Conservation (phyloP, 2,888 invertebrate species). For the Esperia sulphurella region DNA sequence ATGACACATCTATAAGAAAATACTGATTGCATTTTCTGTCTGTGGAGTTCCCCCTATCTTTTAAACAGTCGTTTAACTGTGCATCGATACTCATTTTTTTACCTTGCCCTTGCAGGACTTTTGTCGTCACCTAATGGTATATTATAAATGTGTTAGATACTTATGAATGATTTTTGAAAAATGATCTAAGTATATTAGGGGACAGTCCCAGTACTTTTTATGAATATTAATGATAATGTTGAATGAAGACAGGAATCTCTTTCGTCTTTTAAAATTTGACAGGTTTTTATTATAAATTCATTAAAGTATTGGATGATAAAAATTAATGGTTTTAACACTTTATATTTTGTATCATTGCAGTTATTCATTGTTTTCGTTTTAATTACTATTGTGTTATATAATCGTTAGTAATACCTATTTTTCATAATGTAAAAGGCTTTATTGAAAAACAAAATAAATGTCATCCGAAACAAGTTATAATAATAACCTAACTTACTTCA, state of each 20-base stretch:
- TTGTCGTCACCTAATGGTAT: slow-evolving; percentile 30
- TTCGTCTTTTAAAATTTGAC: slow-evolving; percentile 13
- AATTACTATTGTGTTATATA: no score
- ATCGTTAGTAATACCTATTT: no score
- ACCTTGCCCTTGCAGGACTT: slow-evolving; percentile 21
- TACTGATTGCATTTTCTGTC: not conserved
- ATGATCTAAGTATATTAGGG: slow-evolving; percentile 16
- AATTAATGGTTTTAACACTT: slow-evolving; percentile 19
- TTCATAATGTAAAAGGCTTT: no score
- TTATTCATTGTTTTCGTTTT: no score
- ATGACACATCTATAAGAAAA: not conserved
- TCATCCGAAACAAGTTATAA: no score
- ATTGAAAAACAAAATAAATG: no score
- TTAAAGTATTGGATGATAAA: slow-evolving; percentile 15
- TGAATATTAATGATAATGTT: slow-evolving; percentile 32
- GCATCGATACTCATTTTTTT: slow-evolving; percentile 30
- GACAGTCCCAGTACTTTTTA: slow-evolving; percentile 23
- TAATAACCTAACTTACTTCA: no score
- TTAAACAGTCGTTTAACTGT: slow-evolving; percentile 34
- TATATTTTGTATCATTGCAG: no score
- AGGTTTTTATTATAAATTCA: slow-evolving; percentile 16
- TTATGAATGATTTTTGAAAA: slow-evolving; percentile 25
- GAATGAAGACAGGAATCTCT: slow-evolving; percentile 17
- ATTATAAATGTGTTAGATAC: slow-evolving; percentile 27
- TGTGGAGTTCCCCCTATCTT: slow-evolving; percentile 25